Evolutionary conservation across 2,888 invertebrate species (phyloP).

Genomic region (Pristionchus japonicus): DNA sequence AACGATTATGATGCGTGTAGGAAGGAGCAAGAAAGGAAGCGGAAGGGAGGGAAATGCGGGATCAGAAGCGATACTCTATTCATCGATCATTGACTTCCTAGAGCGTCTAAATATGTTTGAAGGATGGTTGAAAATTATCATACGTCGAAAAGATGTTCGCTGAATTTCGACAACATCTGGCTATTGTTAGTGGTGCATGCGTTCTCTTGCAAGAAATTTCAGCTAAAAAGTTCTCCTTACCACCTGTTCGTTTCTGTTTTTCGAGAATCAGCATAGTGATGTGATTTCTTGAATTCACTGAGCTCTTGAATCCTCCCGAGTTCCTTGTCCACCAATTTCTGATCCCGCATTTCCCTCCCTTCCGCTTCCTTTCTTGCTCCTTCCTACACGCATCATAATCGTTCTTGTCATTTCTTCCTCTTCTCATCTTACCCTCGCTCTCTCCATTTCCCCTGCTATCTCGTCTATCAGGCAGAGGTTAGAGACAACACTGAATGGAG

Average conservation of each 20-base stretch:
- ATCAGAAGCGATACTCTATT: too few species aligned
- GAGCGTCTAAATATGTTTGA: too few species aligned
- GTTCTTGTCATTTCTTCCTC: constrained; percentile 20
- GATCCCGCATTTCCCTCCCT: neutral
- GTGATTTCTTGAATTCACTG: too few species aligned
- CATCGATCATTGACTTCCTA: too few species aligned
- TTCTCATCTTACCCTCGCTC: neutral
- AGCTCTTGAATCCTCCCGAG: too few species aligned
- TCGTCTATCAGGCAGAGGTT: neutral
- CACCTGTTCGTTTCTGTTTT: too few species aligned
- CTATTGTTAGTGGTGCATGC: neutral
- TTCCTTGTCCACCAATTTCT: neutral
- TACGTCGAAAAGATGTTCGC: too few species aligned
- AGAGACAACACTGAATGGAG: neutral
- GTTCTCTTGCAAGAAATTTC: neutral
- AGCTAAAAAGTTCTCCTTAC: neutral
- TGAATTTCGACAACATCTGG: neutral
- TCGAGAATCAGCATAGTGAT: too few species aligned
- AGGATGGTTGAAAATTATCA: too few species aligned
- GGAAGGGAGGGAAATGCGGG: neutral
- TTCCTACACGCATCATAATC: constrained; percentile 20
- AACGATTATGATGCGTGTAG: constrained; percentile 33
- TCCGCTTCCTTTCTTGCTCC: neutral
- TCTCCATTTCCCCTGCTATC: neutral
- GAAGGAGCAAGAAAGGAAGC: neutral